Evolutionary conservation across 2,113 vertebrate species (phyloP), one percentile per base, ranked within the genome.

Genomic region (Gracilinanus agilis): DNA sequence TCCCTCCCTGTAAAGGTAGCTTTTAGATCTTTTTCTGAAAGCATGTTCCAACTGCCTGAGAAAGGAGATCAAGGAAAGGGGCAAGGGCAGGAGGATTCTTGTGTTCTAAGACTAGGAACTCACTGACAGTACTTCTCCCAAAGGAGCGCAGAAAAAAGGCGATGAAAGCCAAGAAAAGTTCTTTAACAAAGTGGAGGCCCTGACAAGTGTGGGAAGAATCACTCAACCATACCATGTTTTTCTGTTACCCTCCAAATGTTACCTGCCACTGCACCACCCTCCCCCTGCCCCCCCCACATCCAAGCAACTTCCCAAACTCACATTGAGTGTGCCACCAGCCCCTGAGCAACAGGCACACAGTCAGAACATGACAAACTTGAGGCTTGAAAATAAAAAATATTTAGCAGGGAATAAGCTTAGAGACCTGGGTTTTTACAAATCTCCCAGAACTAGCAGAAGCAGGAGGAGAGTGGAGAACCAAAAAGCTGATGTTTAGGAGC

Each of bases 11-110:
- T 1, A 24, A 90, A 91, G 25, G 24, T 34, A 89, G 83, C 94
- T 55, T n/a, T 24, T 54, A 61, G 88, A 94, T 75, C 75, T 55
- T 94, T 93, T 92, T 92, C 92, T 88, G 94, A 94, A 96, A 93
- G 96, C 40, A 8, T 44, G 61, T 61, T 96, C 92, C 92, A 92
- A 49, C 6, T 23, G 23, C 88, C 89, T 44, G 56, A 94, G 29
- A 67, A 49, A 67, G 13, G 16, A 75, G 16, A 40, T 25, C 88
- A 25, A 88, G 34, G 44, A 61, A 89, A 83, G 12, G 90, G 5
- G 9, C 53, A 11, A 75, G 29, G 67, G 34, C 34, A 6, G 88
- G 5, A 40, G 2, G 25, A 21, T 54, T 75, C n/a, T 23, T 40
- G 67, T 83, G n/a, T 0, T 40, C n/a, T 83, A 7, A 83, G n/a